Percentiles rank a stretch among this genome's conserved stretches.
These are phyloP conservation scores for Leptinotarsa defecta DNA, from an alignment of 1,140 invertebrate species.

Conservation along the genomic window DNA sequence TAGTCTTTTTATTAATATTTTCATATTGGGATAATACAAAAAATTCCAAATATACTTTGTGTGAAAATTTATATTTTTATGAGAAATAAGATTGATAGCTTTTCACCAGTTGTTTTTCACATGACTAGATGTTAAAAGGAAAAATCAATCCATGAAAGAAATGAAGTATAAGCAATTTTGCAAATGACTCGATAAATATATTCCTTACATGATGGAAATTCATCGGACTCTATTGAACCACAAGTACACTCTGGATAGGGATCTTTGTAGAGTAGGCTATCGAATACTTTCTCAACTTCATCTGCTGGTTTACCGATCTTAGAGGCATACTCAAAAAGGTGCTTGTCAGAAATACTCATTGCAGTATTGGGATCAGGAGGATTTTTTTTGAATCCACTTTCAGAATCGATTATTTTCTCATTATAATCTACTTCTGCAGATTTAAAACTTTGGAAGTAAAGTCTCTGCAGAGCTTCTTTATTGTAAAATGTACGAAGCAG, in stretches of 20 bases:
- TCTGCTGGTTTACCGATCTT: neutral
- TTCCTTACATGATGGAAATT: neutral
- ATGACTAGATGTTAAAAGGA: too few species aligned
- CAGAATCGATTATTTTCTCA: conserved; percentile 22
- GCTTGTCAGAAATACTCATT: conserved; percentile 16
- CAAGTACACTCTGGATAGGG: conserved; percentile 47
- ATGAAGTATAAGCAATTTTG: neutral
- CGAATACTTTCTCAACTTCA: conserved; percentile 27
- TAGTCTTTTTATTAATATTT: too few species aligned
- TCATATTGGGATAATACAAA: too few species aligned
- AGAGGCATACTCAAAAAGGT: conserved; percentile 7
- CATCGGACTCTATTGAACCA: conserved; percentile 29
- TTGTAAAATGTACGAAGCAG: conserved; percentile 35
- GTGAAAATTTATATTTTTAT: too few species aligned
- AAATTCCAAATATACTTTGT: too few species aligned
- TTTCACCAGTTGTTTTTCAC: too few species aligned
- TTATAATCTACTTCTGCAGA: conserved; percentile 40
- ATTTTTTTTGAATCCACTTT: neutral
- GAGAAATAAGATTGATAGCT: too few species aligned
- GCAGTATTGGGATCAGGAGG: neutral
- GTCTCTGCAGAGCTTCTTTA: conserved; percentile 28
- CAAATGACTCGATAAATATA: neutral
- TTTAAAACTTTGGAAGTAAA: conserved; percentile 46
- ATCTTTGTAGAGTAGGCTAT: conserved; percentile 44
- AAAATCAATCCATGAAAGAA: too few species aligned